A percentile compares a stretch with the other conserved stretches of the same genome.
phyloP scores from a whole-genome alignment of 2,113 vertebrate genomes.

The Orthochromis indermauri region DNA sequence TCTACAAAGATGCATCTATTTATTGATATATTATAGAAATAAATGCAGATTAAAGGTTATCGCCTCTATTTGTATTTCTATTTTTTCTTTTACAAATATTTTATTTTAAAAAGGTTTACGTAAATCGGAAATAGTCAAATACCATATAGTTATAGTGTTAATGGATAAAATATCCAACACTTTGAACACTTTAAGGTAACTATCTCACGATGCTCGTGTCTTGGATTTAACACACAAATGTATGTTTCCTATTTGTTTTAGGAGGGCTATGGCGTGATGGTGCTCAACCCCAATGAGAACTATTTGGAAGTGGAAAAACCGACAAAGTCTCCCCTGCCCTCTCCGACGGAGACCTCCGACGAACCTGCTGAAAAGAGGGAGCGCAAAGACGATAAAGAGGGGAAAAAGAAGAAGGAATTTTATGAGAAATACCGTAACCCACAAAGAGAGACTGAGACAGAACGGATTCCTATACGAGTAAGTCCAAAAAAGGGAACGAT shows the following conservation, averaged over 20 bases:
- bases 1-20: neutral
- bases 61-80: neutral
- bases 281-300: slow-evolving; percentile 98
- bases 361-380: slow-evolving; percentile 95
- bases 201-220: neutral
- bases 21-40: neutral
- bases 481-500: slow-evolving; percentile 42
- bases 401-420: slow-evolving; percentile 88
- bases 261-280: slow-evolving; percentile 94
- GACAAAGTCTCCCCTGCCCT: slow-evolving; percentile 63
- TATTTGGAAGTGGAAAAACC: slow-evolving; percentile 92
- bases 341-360: slow-evolving; percentile 79
- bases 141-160: neutral
- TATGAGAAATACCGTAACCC: slow-evolving; percentile 97
- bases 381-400: slow-evolving; percentile 86
- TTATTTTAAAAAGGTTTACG: neutral
- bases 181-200: neutral
- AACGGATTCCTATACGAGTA: slow-evolving; percentile 88
- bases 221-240: neutral
- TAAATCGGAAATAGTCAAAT: neutral
- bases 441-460: slow-evolving; percentile 89
- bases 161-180: neutral
- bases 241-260: slow-evolving; percentile 61
- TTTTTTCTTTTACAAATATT: neutral
- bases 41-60: neutral